Evolutionary conservation across 2,797 vertebrate genomes (phyloP), one percentile per base, ranked within the genome.

Genomic region (Cyprinella venusta): DNA sequence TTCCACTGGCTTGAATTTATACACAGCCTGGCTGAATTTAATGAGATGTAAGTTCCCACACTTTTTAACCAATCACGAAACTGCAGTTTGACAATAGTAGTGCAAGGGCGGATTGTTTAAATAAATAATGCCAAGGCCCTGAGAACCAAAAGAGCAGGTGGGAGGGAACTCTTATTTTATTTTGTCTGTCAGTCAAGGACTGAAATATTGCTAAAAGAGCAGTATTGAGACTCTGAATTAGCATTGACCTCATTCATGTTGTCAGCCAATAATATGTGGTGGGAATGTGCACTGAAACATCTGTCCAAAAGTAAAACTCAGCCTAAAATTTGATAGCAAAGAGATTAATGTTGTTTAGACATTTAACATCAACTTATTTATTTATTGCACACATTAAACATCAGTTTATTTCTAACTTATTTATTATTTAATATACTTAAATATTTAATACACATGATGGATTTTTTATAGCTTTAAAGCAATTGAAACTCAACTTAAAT

Each of bases 31-130:
- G 61, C 80, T 78, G 88, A 76, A 85, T 90, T 91, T 90, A 91
- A 91, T 91, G 88, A 70, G 72, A 89, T 88, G 86, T 85, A 42
- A 84, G 90, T 94, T 95, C 94, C 93, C 95, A 94, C 91, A 89
- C 80, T 75, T 50, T 80, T 87, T 33, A 86, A 78, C 95, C 94
- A 95, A 94, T 95, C 92, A 88, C 88, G 84, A 85, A 79, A 76
- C 90, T 80, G 74, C 1, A 6, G 86, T 82, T 68, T 89, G 86
- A 94, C 92, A 94, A 94, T 91, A 88, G 90, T 91, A 88, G 90
- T 84, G 88, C 78, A 88, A 89, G 91, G 86, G 90, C 91, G 83
- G 92, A 94, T 93, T 87, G 89, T 87, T 88, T 84, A 85, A 91
- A 92, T 90, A 91, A 88, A 89, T 79, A 80, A 81, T 85, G 8